A percentile compares a stretch with the other conserved stretches of the same genome.
These are phyloP conservation scores for Pseudomyrmex dendroicus DNA, from an alignment of 1,140 invertebrate species.

Conservation along the genomic window DNA sequence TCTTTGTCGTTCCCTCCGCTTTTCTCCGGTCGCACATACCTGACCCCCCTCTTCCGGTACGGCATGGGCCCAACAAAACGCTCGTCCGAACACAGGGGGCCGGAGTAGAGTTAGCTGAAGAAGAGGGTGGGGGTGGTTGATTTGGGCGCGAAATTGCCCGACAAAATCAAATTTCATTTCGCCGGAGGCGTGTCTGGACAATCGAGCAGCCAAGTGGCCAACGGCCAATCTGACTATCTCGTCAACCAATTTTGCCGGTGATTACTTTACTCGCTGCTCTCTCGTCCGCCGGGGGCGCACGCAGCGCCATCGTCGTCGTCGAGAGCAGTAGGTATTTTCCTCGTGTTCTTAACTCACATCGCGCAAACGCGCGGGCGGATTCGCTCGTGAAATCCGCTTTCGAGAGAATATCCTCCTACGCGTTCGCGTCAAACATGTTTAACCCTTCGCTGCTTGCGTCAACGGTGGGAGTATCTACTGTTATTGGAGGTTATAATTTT, in stretches of 20 bases:
- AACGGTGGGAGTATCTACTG: background rate
- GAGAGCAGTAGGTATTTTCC: constrained; percentile 22
- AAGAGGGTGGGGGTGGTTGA: constrained; percentile 75
- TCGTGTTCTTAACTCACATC: constrained; percentile 20
- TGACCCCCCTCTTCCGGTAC: constrained; percentile 42
- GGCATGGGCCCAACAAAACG: constrained; percentile 33
- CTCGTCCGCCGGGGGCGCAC: constrained; percentile 17
- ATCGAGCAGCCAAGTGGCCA: constrained; percentile 83
- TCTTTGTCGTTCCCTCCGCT: constrained; percentile 27
- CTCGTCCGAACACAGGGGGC: background rate
- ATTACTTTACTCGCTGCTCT: constrained; percentile 78
- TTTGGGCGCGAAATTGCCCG: constrained; percentile 84
- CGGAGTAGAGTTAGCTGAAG: background rate
- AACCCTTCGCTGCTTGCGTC: background rate
- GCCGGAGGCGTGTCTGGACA: constrained; percentile 84
- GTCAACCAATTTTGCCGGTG: constrained; percentile 83
- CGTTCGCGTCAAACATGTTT: background rate
- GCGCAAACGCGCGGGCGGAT: constrained; percentile 3
- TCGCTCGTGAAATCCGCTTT: constrained; percentile 33
- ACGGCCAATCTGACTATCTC: constrained; percentile 82
- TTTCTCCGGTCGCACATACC: constrained; percentile 11
- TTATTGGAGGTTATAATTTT: background rate
- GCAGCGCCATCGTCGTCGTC: constrained; percentile 12
- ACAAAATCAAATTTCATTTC: constrained; percentile 86
- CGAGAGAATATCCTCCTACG: constrained; percentile 24